Evolutionary conservation across 2,797 vertebrate genomes (phyloP), one percentile per base, ranked within the genome.

Genomic region (Hydrolagus colliei): DNA sequence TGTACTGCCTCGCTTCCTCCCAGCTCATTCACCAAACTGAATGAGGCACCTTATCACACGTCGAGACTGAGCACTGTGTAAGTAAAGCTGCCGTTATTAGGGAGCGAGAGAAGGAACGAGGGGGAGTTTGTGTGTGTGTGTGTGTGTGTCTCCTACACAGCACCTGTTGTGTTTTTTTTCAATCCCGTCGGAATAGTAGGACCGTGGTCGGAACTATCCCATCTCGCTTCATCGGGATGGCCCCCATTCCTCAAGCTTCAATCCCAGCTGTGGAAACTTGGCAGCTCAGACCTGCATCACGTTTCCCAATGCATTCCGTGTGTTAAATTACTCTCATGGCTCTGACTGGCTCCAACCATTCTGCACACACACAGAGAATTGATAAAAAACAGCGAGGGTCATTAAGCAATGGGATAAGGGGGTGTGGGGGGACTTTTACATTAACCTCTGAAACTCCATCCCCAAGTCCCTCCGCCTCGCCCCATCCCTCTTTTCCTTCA

Each of bases 311-410:
- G 61, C 63, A 78, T 27, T 78, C 20, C 59, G 4, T 78, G n/a
- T 78, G 61, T 78, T 62, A 78, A 78, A 78, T 78, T 76, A 1
- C 76, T 61, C 52, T 62, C 52, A 63, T 79, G 77, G 76, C 62
- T 7, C n/a, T 22, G n/a, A n/a, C 61, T 52, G 27, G 6, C 65
- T 63, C n/a, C 77, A 27, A 27, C 27, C 27, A 27, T 63, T 79
- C 61, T 10, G n/a, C n/a, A 1, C 27, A 22, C n/a, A 22, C 13
- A 61, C n/a, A 16, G n/a, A 61, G 16, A 4, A 32, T 12, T 22
- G 14, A 62, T n/a, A 11, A 6, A 27, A 13, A 13, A 4, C 4
- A n/a, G 65, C 61, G 16, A 14, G n/a, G n/a, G 32, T 78, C 63
- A 78, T 4, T 78, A 12, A 78, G 63, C 14, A 78, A 78, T n/a